phyloP scores from a whole-genome alignment of 1,140 invertebrate genomes.

The Nymphalis io region DNA sequence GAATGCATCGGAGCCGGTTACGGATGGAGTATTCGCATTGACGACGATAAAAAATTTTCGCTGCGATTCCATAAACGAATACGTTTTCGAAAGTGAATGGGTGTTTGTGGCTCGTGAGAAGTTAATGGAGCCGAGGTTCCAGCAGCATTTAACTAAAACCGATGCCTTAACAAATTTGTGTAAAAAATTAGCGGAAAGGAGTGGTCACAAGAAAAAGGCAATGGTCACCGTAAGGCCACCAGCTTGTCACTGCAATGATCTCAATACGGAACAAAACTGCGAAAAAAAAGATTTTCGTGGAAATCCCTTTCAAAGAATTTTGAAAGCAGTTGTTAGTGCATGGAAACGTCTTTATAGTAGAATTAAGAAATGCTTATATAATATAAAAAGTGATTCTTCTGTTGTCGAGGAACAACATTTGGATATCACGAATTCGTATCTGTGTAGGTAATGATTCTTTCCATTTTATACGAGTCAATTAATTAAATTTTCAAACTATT shows the following conservation, averaged over 20 bases:
- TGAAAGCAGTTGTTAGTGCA: conserved; percentile 45
- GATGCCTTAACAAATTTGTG: conserved; percentile 58
- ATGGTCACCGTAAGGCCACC: conserved; percentile 56
- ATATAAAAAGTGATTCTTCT: conserved; percentile 24
- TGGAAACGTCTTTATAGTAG: conserved; percentile 49
- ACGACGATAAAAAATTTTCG: conserved; percentile 71
- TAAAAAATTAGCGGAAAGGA: conserved; percentile 48
- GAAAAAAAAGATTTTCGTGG: conserved; percentile 31
- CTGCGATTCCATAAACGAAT: conserved; percentile 58
- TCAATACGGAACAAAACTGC: conserved; percentile 41
- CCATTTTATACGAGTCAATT: conserved; percentile 27
- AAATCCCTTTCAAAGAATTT: conserved; percentile 46
- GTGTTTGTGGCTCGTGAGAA: conserved; percentile 61
- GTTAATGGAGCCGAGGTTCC: conserved; percentile 61
- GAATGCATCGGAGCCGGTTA: conserved; percentile 22
- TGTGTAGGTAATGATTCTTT: conserved; percentile 68
- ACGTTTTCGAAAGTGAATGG: conserved; percentile 68
- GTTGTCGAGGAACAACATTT: conserved; percentile 41
- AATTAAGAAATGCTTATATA: conserved; percentile 43
- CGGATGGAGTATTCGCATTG: conserved; percentile 58
- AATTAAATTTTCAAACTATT: too few relatives aligned
- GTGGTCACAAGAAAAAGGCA: conserved; percentile 42
- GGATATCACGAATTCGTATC: conserved; percentile 53
- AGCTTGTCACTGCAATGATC: conserved; percentile 60
- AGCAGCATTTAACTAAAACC: conserved; percentile 52